phyloP scores from a whole-genome alignment of 1,140 invertebrate genomes.

The Heliconius himera region DNA sequence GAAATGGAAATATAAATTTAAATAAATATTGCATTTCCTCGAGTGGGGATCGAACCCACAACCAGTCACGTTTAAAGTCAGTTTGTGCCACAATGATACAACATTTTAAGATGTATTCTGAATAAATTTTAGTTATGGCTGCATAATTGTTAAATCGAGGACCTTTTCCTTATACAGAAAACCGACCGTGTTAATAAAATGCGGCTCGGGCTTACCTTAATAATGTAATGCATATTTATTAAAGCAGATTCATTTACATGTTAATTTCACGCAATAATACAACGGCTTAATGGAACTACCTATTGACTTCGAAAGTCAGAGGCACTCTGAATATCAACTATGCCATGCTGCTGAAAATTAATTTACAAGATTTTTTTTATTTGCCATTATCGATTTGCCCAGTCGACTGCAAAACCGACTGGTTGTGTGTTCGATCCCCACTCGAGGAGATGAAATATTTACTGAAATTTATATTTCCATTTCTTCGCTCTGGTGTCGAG shows the following conservation, averaged over 20 bases:
- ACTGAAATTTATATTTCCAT: no score
- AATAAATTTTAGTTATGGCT: not conserved
- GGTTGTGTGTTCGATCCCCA: no score
- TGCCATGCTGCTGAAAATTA: not conserved
- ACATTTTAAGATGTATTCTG: not conserved
- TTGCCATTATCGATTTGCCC: no score
- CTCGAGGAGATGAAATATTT: no score
- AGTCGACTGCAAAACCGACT: no score
- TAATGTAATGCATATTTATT: constrained; percentile 10
- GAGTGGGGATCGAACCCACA: no score
- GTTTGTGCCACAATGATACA: no score
- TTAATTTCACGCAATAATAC: constrained; percentile 11
- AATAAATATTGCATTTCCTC: no score
- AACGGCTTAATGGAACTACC: not conserved
- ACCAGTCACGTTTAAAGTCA: no score
- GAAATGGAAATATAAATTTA: no score
- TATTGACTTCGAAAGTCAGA: not conserved
- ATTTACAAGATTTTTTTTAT: not conserved
- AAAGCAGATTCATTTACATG: constrained; percentile 10
- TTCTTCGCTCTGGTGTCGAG: no score
- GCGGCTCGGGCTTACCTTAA: not conserved
- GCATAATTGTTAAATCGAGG: not conserved
- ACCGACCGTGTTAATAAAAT: not conserved
- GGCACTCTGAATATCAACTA: not conserved
- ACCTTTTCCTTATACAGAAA: constrained; percentile 13